Conservation (phyloP, 2,888 invertebrate genomes). For the Apodemia zela region DNA sequence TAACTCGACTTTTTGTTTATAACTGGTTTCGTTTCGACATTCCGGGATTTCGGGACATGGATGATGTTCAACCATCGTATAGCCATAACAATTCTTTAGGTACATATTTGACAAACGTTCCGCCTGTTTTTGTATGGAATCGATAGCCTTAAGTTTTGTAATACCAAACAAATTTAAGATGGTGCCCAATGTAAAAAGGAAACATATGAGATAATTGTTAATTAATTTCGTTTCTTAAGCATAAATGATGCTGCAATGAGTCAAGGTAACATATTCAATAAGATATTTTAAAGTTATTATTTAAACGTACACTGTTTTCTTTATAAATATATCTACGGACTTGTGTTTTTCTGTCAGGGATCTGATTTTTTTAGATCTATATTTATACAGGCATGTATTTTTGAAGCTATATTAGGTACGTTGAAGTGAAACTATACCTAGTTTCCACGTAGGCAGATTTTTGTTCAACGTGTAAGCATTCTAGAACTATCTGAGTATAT, state of each 20-base stretch:
- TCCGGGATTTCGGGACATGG: slow-evolving; percentile 50
- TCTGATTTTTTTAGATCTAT: too few species aligned
- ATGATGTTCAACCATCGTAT: slow-evolving; percentile 35
- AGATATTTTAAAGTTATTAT: too few species aligned
- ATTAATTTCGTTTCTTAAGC: neutral
- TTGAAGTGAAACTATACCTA: too few species aligned
- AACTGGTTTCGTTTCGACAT: slow-evolving; percentile 52
- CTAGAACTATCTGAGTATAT: too few species aligned
- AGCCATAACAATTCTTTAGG: slow-evolving; percentile 38
- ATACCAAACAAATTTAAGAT: slow-evolving; percentile 29
- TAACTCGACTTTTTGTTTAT: slow-evolving; percentile 55
- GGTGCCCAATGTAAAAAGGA: slow-evolving; percentile 23
- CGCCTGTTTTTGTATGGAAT: slow-evolving; percentile 29
- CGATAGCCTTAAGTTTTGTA: slow-evolving; percentile 29
- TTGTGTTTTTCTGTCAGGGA: too few species aligned
- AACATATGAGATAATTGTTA: slow-evolving; percentile 21
- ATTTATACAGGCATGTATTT: too few species aligned
- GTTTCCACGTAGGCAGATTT: too few species aligned
- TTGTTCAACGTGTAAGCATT: too few species aligned
- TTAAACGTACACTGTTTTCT: too few species aligned
- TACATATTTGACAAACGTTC: slow-evolving; percentile 35
- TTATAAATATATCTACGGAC: too few species aligned
- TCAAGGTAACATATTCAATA: too few species aligned
- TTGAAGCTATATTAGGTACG: too few species aligned
- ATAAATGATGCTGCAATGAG: neutral